These are phyloP conservation scores for Emmelina monodactyla DNA, from an alignment of 2,888 invertebrate species.

Conservation along the genomic window DNA sequence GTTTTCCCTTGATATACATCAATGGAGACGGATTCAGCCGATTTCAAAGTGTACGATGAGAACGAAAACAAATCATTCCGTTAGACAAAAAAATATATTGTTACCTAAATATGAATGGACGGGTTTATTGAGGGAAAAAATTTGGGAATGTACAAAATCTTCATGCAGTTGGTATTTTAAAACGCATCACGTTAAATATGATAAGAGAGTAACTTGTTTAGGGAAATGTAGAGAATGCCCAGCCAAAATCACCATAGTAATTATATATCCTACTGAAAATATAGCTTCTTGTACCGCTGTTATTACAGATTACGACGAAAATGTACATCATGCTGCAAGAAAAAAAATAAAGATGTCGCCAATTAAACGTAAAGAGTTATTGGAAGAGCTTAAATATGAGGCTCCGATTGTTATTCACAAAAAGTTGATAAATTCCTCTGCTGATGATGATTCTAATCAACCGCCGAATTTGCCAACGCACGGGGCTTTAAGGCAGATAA, in stretches of 20 bases:
- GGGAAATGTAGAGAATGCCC: conserved; percentile 8
- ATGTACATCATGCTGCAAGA: neutral
- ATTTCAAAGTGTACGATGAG: conserved; percentile 3
- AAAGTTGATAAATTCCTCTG: neutral
- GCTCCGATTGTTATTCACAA: conserved; percentile 5
- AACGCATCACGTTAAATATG: conserved; percentile 3
- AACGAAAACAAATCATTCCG: neutral
- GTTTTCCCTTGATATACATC: conserved; percentile 9
- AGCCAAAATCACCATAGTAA: conserved; percentile 5
- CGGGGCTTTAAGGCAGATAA: conserved; percentile 6
- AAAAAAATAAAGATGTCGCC: conserved; percentile 8
- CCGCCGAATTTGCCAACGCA: conserved; percentile 6
- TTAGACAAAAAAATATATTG: conserved; percentile 1
- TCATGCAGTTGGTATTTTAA: conserved; percentile 8
- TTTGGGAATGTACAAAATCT: conserved; percentile 6
- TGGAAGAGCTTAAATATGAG: conserved; percentile 4
- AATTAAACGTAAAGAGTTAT: conserved; percentile 4
- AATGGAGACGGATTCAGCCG: conserved; percentile 9
- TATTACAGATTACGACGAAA: neutral
- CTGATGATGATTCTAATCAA: conserved; percentile 2
- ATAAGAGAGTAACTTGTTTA: conserved; percentile 4
- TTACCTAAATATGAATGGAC: conserved; percentile 11
- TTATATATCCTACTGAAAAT: conserved; percentile 11
- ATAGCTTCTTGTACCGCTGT: conserved; percentile 2
- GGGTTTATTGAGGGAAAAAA: conserved; percentile 7